phyloP scores from a whole-genome alignment of 2,797 vertebrate genomes.

The Alca torda region DNA sequence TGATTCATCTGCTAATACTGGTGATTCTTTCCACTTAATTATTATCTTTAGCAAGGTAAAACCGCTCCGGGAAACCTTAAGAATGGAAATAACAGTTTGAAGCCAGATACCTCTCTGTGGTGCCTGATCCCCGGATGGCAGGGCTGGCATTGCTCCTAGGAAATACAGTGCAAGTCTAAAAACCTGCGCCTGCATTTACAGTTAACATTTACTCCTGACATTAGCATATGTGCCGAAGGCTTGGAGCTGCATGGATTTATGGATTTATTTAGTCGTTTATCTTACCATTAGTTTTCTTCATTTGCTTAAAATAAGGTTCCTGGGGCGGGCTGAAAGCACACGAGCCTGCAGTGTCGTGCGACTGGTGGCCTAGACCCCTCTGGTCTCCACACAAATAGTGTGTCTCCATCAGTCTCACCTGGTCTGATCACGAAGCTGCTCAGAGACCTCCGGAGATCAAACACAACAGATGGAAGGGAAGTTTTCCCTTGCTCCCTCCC shows the following conservation, averaged over 20 bases:
- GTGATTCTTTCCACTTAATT: background rate
- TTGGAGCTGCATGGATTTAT: background rate
- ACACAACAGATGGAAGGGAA: background rate
- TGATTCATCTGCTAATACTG: background rate
- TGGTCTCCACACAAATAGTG: background rate
- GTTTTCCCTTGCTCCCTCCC: background rate
- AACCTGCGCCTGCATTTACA: background rate
- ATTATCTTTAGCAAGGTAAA: background rate
- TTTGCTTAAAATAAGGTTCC: background rate
- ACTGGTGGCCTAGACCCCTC: background rate
- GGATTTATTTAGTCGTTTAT: background rate
- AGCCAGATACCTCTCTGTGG: background rate
- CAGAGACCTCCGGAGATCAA: background rate
- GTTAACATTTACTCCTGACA: background rate
- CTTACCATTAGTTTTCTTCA: background rate
- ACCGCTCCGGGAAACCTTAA: background rate
- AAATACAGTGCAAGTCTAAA: background rate
- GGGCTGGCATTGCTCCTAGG: background rate
- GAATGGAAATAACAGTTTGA: background rate
- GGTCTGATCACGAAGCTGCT: fast-evolving
- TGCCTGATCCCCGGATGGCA: background rate
- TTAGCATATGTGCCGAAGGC: fast-evolving
- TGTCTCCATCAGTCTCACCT: background rate
- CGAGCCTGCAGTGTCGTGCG: background rate
- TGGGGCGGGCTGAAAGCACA: background rate